A percentile compares a stretch with the other conserved stretches of the same genome.
Evolutionary conservation across 2,888 invertebrate genomes (phyloP).

Genomic region (Agelastica alni): DNA sequence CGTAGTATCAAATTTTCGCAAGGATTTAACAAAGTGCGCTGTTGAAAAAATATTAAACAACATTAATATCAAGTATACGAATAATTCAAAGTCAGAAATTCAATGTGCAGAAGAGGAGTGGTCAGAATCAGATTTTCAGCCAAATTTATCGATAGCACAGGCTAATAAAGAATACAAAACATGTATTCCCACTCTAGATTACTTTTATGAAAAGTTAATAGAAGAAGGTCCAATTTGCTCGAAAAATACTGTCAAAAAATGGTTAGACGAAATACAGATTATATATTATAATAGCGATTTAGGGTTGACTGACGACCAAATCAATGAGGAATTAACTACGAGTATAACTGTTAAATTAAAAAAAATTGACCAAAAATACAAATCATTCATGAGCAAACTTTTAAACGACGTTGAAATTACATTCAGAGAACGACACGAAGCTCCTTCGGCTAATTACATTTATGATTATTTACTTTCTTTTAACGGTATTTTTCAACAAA

Average conservation of each 20-base stretch:
- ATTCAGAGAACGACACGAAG: not conserved
- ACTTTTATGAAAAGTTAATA: slow-evolving; percentile 7
- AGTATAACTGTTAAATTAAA: not conserved
- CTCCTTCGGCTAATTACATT: slow-evolving; percentile 2
- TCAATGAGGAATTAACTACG: not conserved
- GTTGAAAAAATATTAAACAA: too few relatives aligned
- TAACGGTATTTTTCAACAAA: not conserved
- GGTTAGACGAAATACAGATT: not conserved
- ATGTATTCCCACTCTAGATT: slow-evolving; percentile 4
- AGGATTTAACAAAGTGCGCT: too few relatives aligned
- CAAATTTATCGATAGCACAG: too few relatives aligned
- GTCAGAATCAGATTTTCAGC: too few relatives aligned
- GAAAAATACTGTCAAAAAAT: slow-evolving; percentile 4
- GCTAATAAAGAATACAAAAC: too few relatives aligned
- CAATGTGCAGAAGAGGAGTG: too few relatives aligned
- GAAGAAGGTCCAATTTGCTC: not conserved
- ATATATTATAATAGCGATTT: not conserved
- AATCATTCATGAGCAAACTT: not conserved
- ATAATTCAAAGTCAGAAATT: too few relatives aligned
- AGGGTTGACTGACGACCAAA: not conserved
- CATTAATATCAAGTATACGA: too few relatives aligned
- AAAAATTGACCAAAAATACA: not conserved
- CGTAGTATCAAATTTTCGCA: too few relatives aligned
- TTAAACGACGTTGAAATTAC: not conserved
- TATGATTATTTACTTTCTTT: not conserved